Base-by-base conservation (phyloP, 35 echinoderm and acorn worm species). In the Diadema setosum region DNA sequence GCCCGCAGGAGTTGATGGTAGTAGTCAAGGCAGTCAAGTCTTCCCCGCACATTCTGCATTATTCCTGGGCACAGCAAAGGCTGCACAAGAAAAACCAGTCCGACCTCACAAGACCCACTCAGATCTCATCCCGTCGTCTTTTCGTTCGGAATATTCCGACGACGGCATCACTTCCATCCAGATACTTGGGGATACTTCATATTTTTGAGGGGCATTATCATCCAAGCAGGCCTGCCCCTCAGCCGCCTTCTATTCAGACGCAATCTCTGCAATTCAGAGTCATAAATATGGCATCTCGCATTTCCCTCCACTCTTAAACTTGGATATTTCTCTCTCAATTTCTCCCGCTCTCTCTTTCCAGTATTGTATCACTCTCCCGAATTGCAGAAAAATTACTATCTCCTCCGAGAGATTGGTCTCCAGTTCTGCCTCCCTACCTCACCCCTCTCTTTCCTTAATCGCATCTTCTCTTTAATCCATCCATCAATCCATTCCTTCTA, bases 181-280 rank as follows among this genome's bases (percentile, higher is more conserved):
- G 63, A 26, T 67, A 67, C 63, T 67, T 34, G 7, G 63, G 18
- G 63, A 67, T 67, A 67, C 63, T 67, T 67, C 63, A 67, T 67
- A 67, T 67, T 67, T n/a, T 67, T 67, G 63, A 67, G 37, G 63
- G 37, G 63, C 63, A 67, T 67, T 67, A 67, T 67, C 63, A 67
- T 67, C 27, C 20, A 34, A 67, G 63, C 30, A 33, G n/a, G n/a
- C n/a, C 27, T 34, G 12, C 63, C 63, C 63, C 37, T 60, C 57
- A 4, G 30, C 29, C 37, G 21, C 31, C 17, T 65, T 33, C 29
- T 32, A 15, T 5, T 67, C 63, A 67, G 63, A 67, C 30, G 63
- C 25, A 67, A 67, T 67, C 63, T 5, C 63, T 2, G 63, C 30
- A 34, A 67, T 67, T 67, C 63, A 67, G 30, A 67, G 63, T 67